Evolutionary conservation across 1,140 invertebrate species (phyloP), one percentile per base, ranked within the genome.

Genomic region (Limonius californicus): DNA sequence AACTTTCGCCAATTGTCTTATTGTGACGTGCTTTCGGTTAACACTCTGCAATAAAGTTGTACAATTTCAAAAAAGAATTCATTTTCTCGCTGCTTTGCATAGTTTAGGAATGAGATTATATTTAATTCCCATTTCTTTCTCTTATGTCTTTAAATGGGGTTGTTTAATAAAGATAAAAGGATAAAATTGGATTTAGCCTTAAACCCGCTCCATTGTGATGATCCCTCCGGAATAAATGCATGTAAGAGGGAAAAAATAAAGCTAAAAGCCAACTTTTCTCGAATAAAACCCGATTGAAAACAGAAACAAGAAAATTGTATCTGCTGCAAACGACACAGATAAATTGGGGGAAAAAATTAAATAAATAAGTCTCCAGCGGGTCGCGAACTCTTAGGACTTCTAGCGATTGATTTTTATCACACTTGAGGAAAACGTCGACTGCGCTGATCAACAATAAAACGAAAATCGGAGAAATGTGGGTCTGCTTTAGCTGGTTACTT

Each of bases 341-440:
- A 39, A 39, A 39, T 39, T 39, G 35, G 35, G 35, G n/a, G n/a
- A 39, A 39, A 39, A 39, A 39, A 39, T 39, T 39, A 39, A 39
- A 39, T 39, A 39, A 39, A 39, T 39, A 39, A 39, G 35, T 39
- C 35, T 39, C 35, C 35, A 39, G 35, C n/a, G 35, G 35, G 35
- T 39, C n/a, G 35, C 35, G 35, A 39, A 39, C 8, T 39, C n/a
- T 39, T 39, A 39, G n/a, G 35, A 39, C 35, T 39, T 39, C 35
- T 39, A n/a, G 8, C 35, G 35, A 39, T 39, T 39, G 35, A 39
- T 39, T 39, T 39, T 39, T 39, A 39, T 39, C 35, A 39, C 35
- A 39, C 35, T 39, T 39, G 35, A 39, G 35, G 35, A 39, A 39
- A 27, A 39, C n/a, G 35, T 39, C n/a, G 35, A 39, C 35, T 39